These are phyloP conservation scores for Andrena cerasifolii DNA, from an alignment of 1,140 invertebrate genomes.

Conservation along the genomic window DNA sequence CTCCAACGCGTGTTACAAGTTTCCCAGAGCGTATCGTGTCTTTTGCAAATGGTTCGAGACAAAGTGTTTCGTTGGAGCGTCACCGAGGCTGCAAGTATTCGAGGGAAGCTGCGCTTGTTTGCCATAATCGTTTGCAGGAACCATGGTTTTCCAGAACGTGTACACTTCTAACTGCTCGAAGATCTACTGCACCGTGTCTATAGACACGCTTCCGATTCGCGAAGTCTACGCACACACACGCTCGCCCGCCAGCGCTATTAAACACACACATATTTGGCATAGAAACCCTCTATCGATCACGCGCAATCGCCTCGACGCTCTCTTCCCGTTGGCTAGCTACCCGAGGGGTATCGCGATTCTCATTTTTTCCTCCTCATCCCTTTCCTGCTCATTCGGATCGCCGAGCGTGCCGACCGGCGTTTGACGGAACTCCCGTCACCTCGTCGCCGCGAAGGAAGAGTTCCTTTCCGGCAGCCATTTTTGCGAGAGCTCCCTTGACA, in stretches of 20 bases:
- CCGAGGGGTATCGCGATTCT: conserved; percentile 31
- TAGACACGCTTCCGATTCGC: no score
- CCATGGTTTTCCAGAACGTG: no score
- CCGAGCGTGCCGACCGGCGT: conserved; percentile 4
- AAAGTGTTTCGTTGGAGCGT: not conserved
- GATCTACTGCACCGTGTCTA: no score
- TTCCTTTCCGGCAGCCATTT: conserved; percentile 50
- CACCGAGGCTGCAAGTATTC: conserved; percentile 24
- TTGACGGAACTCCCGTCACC: conserved; percentile 24
- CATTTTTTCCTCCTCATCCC: not conserved
- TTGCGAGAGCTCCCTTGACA: not conserved
- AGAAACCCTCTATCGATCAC: conserved; percentile 77
- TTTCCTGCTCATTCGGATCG: not conserved
- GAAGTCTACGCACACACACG: conserved; percentile 59
- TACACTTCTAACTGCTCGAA: no score
- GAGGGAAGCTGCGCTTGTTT: conserved; percentile 10
- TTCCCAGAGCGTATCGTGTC: no score
- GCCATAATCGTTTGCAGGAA: conserved; percentile 33
- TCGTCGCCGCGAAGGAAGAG: conserved; percentile 4
- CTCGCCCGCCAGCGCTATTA: not conserved
- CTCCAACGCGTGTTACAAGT: not conserved
- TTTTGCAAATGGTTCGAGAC: not conserved
- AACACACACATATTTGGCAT: conserved; percentile 79
- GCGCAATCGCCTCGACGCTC: conserved; percentile 59
- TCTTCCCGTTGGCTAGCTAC: conserved; percentile 56